Evolutionary conservation across 2,113 vertebrate genomes (phyloP).

Genomic region (Phalacrocorax aristotelis): DNA sequence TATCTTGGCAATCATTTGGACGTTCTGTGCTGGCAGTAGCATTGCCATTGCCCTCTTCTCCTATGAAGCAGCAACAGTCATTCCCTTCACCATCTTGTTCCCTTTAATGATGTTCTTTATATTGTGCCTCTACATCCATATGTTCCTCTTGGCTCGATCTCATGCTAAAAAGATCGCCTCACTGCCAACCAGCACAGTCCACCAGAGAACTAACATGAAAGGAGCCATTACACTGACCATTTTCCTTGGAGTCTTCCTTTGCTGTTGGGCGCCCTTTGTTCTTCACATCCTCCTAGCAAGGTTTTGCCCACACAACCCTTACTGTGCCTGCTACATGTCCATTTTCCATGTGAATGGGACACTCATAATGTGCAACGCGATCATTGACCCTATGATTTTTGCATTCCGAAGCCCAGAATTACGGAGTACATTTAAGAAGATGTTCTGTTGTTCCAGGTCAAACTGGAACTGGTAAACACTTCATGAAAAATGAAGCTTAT

Average conservation of each 20-base stretch:
- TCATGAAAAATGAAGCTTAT: background rate
- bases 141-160: slow-evolving; percentile 89
- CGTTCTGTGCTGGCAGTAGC: slow-evolving; percentile 77
- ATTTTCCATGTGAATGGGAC: slow-evolving; percentile 89
- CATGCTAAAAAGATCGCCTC: slow-evolving; percentile 84
- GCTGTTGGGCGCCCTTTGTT: slow-evolving; percentile 92
- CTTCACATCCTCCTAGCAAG: slow-evolving; percentile 87
- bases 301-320: slow-evolving; percentile 89
- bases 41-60: slow-evolving; percentile 85
- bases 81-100: slow-evolving; percentile 84
- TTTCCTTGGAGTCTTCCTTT: slow-evolving; percentile 89
- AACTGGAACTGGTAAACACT: background rate
- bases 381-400: slow-evolving; percentile 93
- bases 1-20: slow-evolving; percentile 83
- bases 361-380: slow-evolving; percentile 88
- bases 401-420: slow-evolving; percentile 90
- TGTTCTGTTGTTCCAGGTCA: slow-evolving; percentile 75
- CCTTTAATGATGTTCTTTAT: slow-evolving; percentile 84
- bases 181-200: slow-evolving; percentile 62
- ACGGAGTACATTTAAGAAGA: slow-evolving; percentile 84
- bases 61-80: slow-evolving; percentile 77
- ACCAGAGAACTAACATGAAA: slow-evolving; percentile 78
- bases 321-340: slow-evolving; percentile 93
- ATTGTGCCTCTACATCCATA: slow-evolving; percentile 88
- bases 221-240: slow-evolving; percentile 90